These are phyloP conservation scores for Lepidurus couesii DNA, from an alignment of 1,140 invertebrate genomes.

Conservation along the genomic window DNA sequence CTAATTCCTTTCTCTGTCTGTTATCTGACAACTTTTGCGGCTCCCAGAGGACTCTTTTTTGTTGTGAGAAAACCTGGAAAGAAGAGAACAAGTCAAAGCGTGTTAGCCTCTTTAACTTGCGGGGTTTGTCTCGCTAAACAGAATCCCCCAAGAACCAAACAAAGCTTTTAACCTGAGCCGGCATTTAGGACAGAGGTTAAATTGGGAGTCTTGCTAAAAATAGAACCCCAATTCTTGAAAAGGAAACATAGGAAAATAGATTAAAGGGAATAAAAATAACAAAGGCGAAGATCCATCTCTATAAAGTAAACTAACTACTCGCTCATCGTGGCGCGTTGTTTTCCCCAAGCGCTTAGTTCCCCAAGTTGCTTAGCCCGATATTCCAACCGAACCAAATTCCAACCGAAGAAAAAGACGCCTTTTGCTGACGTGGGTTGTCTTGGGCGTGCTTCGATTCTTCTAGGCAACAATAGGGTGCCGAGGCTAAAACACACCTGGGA, in stretches of 20 bases:
- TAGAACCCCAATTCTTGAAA: too few relatives aligned
- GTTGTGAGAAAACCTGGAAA: not conserved
- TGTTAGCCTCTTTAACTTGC: not conserved
- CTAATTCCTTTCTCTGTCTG: not conserved
- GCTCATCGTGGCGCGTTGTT: not conserved
- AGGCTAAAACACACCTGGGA: not conserved
- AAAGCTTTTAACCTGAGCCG: slow-evolving; percentile 11
- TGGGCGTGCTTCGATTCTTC: not conserved
- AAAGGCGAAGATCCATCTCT: slow-evolving; percentile 6
- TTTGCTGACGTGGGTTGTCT: not conserved
- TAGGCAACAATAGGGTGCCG: slow-evolving; percentile 21
- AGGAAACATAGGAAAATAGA: too few relatives aligned
- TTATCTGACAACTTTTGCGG: slow-evolving; percentile 1
- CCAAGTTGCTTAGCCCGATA: not conserved
- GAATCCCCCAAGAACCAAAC: not conserved
- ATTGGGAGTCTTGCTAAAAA: too few relatives aligned
- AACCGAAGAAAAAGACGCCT: not conserved
- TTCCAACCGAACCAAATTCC: too few relatives aligned
- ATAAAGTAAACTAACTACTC: not conserved
- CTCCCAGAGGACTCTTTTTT: not conserved
- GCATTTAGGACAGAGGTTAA: not conserved
- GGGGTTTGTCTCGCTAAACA: not conserved
- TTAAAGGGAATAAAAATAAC: not conserved
- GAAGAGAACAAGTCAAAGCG: not conserved
- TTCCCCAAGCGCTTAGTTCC: not conserved